phyloP scores from a whole-genome alignment of 2,888 invertebrate species.

The Lochmaea capreae region DNA sequence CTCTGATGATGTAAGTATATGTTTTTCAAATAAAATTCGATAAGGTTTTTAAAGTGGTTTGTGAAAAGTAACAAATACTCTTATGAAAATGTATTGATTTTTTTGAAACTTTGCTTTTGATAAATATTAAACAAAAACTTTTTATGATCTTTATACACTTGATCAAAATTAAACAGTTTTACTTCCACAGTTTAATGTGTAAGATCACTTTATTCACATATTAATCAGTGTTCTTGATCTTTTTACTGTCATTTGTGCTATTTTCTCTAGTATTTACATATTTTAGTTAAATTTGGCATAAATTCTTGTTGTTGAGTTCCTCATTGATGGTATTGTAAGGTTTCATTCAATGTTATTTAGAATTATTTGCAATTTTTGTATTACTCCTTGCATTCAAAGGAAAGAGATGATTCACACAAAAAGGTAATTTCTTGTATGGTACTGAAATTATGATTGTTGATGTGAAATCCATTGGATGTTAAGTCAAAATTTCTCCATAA shows the following conservation, averaged over 20 bases:
- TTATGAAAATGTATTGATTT: no score
- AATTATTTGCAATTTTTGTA: neutral
- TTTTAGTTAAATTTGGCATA: neutral
- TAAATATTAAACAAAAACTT: no score
- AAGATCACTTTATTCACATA: no score
- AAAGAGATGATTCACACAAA: slow-evolving; percentile 55
- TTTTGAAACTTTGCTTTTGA: no score
- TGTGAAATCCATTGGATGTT: neutral
- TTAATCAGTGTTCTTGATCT: slow-evolving; percentile 7
- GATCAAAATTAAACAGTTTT: no score
- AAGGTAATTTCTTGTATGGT: slow-evolving; percentile 43
- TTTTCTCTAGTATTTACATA: neutral
- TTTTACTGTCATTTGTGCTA: neutral
- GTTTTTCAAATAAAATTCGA: neutral
- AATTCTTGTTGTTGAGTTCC: no score
- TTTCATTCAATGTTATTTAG: neutral
- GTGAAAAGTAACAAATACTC: no score
- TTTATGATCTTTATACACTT: no score
- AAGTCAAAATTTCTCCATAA: neutral
- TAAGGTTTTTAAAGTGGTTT: neutral
- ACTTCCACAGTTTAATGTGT: no score
- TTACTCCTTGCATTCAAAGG: slow-evolving; percentile 49
- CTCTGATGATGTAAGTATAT: slow-evolving; percentile 81
- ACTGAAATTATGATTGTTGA: neutral
- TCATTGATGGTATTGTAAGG: neutral